These are phyloP conservation scores for Actinia equina DNA, from an alignment of 64 coral and sea anemone species.

Conservation along the genomic window DNA sequence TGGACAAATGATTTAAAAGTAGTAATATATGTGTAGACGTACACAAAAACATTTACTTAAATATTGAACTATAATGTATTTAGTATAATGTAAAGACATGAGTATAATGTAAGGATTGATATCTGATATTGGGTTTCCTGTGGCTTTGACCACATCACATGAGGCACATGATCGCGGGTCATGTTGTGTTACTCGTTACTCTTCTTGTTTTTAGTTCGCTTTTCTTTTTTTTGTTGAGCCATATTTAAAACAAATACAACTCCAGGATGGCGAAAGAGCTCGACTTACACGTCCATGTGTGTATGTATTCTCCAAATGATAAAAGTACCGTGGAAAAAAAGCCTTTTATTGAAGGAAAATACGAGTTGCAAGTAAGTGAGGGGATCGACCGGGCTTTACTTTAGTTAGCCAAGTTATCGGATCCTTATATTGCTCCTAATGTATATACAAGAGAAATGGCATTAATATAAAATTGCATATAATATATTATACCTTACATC, in stretches of 20 bases:
- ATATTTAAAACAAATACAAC: background rate
- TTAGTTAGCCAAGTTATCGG: too few species aligned
- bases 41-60: too few species aligned
- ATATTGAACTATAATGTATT: too few species aligned
- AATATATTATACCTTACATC: background rate
- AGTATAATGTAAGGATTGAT: too few species aligned
- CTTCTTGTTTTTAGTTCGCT: background rate
- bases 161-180: background rate
- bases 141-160: background rate
- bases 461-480: background rate
- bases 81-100: too few species aligned
- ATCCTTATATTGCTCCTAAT: too few species aligned
- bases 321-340: slow-evolving; percentile 12
- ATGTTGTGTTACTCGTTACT: background rate
- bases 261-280: background rate
- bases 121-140: background rate
- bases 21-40: too few species aligned
- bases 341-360: slow-evolving; percentile 1
- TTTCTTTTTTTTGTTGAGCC: too few species aligned
- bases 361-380: background rate
- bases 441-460: too few species aligned
- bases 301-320: slow-evolving; percentile 8
- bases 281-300: slow-evolving; percentile 9
- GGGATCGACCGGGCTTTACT: too few species aligned
- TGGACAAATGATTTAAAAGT: too few species aligned